A percentile compares a stretch with the other conserved stretches of the same genome.
Evolutionary conservation across 2,113 vertebrate genomes (phyloP).

Genomic region (Actenoides hombroni): DNA sequence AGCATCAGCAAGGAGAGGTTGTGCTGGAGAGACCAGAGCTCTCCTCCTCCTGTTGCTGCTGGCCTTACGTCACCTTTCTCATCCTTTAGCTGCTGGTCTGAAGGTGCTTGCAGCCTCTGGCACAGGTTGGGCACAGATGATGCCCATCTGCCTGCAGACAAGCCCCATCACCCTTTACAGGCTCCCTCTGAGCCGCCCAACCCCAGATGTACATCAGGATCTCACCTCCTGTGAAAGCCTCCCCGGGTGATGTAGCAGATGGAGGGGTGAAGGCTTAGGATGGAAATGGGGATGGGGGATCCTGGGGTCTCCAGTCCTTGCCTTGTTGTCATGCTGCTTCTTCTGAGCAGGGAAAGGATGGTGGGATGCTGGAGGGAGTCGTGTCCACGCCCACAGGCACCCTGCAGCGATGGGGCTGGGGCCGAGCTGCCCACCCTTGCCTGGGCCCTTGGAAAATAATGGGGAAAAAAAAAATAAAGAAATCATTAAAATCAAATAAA

Average conservation of each 20-base stretch:
- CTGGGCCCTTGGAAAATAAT: background rate
- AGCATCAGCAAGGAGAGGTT: background rate
- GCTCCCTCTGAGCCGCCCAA: background rate
- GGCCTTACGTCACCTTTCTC: background rate
- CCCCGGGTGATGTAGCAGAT: background rate
- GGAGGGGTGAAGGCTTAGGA: background rate
- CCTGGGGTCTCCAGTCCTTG: background rate
- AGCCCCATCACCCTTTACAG: background rate
- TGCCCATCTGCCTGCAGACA: background rate
- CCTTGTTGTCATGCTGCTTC: background rate
- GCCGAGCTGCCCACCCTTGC: background rate
- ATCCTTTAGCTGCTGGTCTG: background rate
- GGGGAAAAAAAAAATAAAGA: background rate
- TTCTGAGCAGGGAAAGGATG: background rate
- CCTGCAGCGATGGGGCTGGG: background rate
- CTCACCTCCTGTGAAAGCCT: background rate
- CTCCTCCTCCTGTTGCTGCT: background rate
- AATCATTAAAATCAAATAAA: background rate
- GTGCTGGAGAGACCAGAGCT: background rate
- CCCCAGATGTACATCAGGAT: accelerated
- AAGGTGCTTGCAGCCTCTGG: background rate
- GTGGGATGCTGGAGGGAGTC: background rate
- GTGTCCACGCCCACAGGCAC: background rate
- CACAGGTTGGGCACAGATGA: accelerated
- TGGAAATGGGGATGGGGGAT: background rate